Conservation (phyloP, 2,113 vertebrate species). For the Corythoichthys haematopterus region DNA sequence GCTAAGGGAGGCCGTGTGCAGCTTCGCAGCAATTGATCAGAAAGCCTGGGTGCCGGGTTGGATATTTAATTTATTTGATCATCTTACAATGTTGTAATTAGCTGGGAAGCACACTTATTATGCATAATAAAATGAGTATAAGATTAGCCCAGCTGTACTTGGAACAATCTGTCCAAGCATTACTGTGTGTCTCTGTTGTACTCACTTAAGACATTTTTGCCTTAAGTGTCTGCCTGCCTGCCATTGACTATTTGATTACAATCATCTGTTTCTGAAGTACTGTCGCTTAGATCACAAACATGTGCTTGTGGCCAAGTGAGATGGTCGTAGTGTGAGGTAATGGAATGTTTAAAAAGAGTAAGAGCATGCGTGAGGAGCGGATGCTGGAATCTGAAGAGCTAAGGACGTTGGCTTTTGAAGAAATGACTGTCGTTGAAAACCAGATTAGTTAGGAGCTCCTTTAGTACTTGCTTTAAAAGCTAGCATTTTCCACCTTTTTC, state of each 20-base stretch:
- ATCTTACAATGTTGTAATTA: background rate
- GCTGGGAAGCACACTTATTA: background rate
- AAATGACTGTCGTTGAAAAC: background rate
- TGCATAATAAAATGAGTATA: background rate
- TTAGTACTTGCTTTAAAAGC: background rate
- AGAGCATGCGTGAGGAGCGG: conserved; percentile 8
- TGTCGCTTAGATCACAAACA: conserved; percentile 57
- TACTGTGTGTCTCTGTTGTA: background rate
- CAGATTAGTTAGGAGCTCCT: background rate
- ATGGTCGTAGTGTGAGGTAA: conserved; percentile 56
- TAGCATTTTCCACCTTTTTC: background rate
- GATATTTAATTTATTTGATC: background rate
- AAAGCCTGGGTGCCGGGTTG: background rate
- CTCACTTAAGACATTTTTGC: background rate
- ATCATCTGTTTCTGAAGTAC: conserved; percentile 49
- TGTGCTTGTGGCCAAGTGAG: conserved; percentile 34
- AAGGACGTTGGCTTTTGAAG: background rate
- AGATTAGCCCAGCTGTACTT: background rate
- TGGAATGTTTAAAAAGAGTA: conserved; percentile 43
- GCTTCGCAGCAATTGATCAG: background rate
- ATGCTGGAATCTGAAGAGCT: background rate
- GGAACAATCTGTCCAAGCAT: conserved; percentile 15
- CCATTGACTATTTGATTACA: conserved; percentile 51
- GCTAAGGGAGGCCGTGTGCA: conserved; percentile 23
- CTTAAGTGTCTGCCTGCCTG: conserved; percentile 13